Evolutionary conservation across 2,888 invertebrate species (phyloP).

Genomic region (Melikaiella ostensackeni): DNA sequence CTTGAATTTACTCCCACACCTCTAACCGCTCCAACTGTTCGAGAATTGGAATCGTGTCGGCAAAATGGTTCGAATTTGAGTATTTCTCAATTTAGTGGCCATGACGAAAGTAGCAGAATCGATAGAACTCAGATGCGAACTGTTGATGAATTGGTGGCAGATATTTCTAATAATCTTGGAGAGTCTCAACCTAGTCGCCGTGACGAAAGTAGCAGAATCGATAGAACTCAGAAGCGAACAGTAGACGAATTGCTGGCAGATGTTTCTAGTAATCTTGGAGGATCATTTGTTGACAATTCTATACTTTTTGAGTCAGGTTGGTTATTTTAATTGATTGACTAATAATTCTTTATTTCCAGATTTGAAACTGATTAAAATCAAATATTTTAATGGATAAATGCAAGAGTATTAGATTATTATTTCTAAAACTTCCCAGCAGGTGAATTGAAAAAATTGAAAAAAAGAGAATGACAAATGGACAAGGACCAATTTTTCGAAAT

Average conservation of each 20-base stretch:
- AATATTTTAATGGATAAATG: neutral
- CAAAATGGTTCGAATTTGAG: neutral
- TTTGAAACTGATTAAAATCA: neutral
- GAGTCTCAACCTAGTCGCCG: neutral
- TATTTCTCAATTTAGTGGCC: neutral
- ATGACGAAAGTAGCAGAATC: neutral
- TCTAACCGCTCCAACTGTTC: neutral
- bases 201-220: neutral
- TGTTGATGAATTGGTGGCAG: constrained; percentile 49
- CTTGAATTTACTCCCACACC: neutral
- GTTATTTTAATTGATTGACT: neutral
- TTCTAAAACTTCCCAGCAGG: too few relatives aligned
- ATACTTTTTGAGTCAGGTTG: constrained; percentile 45
- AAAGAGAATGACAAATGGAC: too few relatives aligned
- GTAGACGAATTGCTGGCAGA: constrained; percentile 52
- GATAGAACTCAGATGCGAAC: constrained; percentile 41
- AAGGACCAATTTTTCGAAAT: too few relatives aligned
- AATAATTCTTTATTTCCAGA: neutral
- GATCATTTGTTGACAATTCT: constrained; percentile 23
- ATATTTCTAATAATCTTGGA: constrained; percentile 42
- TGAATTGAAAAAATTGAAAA: too few relatives aligned
- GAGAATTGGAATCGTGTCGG: constrained; percentile 1
- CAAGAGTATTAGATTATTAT: too few relatives aligned
- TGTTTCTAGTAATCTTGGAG: constrained; percentile 34
- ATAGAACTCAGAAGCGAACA: constrained; percentile 40